Evolutionary conservation across 2,888 invertebrate genomes (phyloP).

Genomic region (Caradrina clavipalpis): DNA sequence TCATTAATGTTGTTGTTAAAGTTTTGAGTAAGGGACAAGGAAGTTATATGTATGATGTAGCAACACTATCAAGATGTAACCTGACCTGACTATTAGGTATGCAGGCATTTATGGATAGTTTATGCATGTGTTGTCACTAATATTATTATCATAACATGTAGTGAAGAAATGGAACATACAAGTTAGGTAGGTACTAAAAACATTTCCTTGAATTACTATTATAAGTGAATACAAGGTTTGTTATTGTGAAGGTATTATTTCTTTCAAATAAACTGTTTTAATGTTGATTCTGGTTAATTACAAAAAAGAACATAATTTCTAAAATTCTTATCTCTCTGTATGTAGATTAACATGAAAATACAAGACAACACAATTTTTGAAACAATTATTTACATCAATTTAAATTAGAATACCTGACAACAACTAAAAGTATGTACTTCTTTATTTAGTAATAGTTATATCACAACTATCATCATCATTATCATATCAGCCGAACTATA

Average conservation of each 20-base stretch:
- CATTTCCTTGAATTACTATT: conserved; percentile 14
- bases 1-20: conserved; percentile 12
- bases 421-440: not conserved
- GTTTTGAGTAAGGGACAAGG: conserved; percentile 14
- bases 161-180: conserved; percentile 7
- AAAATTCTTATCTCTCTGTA: not conserved
- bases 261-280: not conserved
- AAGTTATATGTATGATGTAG: conserved; percentile 11
- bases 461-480: too few relatives aligned
- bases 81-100: conserved; percentile 20
- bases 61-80: conserved; percentile 38
- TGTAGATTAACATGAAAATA: not conserved
- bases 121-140: conserved; percentile 27
- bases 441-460: not conserved
- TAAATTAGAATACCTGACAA: not conserved
- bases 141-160: conserved; percentile 27
- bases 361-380: not conserved
- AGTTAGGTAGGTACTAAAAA: conserved; percentile 5
- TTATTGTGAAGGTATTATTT: not conserved
- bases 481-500: too few relatives aligned
- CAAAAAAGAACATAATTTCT: not conserved
- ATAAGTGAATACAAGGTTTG: not conserved
- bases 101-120: conserved; percentile 18
- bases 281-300: not conserved
- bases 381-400: not conserved